Conservation (phyloP, 1,140 invertebrate genomes). For the Littorina saxatilis region DNA sequence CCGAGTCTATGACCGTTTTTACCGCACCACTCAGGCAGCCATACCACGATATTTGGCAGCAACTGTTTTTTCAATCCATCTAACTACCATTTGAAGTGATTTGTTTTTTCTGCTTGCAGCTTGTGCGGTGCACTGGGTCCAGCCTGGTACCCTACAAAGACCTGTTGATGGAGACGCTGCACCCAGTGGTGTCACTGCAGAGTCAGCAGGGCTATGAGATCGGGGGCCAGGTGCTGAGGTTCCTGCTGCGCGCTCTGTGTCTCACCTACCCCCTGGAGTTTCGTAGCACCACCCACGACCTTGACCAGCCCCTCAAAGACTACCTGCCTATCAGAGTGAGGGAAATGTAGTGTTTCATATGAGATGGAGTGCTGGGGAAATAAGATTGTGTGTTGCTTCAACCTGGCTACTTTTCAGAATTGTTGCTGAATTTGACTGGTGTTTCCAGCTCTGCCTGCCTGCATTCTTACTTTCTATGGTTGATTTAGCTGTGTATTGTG, state of each 20-base stretch:
- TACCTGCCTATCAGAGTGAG: constrained; percentile 85
- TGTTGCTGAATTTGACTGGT: no score
- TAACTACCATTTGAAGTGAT: no score
- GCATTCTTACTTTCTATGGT: no score
- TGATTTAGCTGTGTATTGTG: no score
- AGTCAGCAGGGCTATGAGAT: constrained; percentile 80
- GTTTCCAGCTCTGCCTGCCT: no score
- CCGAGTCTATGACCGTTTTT: no score
- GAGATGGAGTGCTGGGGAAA: no score
- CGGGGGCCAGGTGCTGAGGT: constrained; percentile 77
- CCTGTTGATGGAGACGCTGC: constrained; percentile 80
- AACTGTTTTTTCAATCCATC: no score
- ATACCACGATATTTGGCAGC: no score
- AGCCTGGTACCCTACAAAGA: constrained; percentile 81
- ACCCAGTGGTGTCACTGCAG: constrained; percentile 81
- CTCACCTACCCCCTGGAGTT: constrained; percentile 82
- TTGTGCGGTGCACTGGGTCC: constrained; percentile 80
- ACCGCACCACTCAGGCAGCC: no score
- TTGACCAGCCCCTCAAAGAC: constrained; percentile 81
- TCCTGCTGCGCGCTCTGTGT: constrained; percentile 80
- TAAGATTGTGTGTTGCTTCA: no score
- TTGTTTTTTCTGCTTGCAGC: constrained; percentile 64
- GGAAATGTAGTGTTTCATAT: background rate
- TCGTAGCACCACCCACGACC: constrained; percentile 80
- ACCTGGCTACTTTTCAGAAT: no score